Evolutionary conservation across 2,113 vertebrate genomes (phyloP), one percentile per base, ranked within the genome.

Genomic region (Scomber japonicus): DNA sequence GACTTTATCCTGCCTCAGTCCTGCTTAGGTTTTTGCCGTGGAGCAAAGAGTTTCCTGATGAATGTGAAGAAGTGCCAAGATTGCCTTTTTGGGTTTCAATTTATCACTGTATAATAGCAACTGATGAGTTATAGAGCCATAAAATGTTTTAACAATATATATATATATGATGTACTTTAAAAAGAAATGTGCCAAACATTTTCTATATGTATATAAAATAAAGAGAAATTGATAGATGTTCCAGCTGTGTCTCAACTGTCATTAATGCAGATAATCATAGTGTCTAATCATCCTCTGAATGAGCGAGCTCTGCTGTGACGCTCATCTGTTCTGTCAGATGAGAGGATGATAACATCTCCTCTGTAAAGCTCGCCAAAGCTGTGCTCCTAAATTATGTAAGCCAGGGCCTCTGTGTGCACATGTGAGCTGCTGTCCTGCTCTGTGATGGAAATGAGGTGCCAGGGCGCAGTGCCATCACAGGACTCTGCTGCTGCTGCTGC

Each of bases 151-250:
- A 57, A 60, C 9, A 30, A 27, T 27, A 27, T 27, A 27, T 27
- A 27, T 46, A 82, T 76, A 71, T 71, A 80, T 83, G 51, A 60
- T 74, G 73, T 80, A 66, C 71, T 87, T 88, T 70, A 61, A 55
- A 71, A 49, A 81, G 35, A 83, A 83, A 76, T 89, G 87, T 93
- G 92, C 92, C 91, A 92, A 91, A 86, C 81, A 86, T 89, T 94
- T 93, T 92, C 81, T 90, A 92, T 71, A 71, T 89, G 80, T 88
- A 71, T 51, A 88, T 91, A 78, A 71, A 93, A 93, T 93, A 92
- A 94, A 94, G 81, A 75, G 62, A 86, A 85, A 79, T 87, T 69
- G 21, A 88, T 59, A 89, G 69, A 76, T 75, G 59, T 21, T 74
- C 5, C n/a, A 1, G 3, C 56, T 46, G 40, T 76, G 60, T 65